Evolutionary conservation across 2,797 vertebrate species (phyloP).

Genomic region (Gallirallus australis): DNA sequence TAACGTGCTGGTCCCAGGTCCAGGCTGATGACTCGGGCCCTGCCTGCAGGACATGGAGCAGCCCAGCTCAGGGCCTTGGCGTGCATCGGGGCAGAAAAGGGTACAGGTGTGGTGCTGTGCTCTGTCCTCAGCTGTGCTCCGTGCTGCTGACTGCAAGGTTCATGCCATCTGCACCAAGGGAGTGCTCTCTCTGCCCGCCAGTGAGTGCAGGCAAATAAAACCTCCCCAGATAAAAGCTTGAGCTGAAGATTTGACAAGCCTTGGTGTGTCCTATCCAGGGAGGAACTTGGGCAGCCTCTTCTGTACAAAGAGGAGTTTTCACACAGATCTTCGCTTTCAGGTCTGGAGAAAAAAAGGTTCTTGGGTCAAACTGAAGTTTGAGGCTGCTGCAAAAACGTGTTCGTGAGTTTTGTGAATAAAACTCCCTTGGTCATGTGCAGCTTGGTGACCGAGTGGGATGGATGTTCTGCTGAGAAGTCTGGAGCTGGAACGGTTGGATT

Average conservation of each 20-base stretch:
- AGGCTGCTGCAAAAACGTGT: not conserved
- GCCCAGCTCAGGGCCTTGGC: not conserved
- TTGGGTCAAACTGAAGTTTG: not conserved
- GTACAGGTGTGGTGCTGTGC: not conserved
- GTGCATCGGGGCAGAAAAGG: accelerated
- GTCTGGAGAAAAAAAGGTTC: not conserved
- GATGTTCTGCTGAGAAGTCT: not conserved
- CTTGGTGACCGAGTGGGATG: not conserved
- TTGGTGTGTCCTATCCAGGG: not conserved
- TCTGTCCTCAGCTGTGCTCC: accelerated
- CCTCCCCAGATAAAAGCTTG: not conserved
- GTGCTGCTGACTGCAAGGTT: accelerated
- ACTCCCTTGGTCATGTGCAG: not conserved
- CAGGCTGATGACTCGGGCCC: accelerated
- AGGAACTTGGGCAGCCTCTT: not conserved
- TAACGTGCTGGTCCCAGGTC: accelerated
- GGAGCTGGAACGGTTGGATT: not conserved
- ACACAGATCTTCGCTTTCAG: not conserved
- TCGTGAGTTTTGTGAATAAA: not conserved
- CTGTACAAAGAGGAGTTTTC: not conserved
- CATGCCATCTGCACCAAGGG: not conserved
- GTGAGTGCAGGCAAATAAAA: not conserved
- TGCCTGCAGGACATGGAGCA: not conserved
- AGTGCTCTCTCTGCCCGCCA: not conserved
- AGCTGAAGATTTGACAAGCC: not conserved